Evolutionary conservation across 53 echinoderm and acorn worm species (phyloP).

Genomic region (Apostichopus leukothele): DNA sequence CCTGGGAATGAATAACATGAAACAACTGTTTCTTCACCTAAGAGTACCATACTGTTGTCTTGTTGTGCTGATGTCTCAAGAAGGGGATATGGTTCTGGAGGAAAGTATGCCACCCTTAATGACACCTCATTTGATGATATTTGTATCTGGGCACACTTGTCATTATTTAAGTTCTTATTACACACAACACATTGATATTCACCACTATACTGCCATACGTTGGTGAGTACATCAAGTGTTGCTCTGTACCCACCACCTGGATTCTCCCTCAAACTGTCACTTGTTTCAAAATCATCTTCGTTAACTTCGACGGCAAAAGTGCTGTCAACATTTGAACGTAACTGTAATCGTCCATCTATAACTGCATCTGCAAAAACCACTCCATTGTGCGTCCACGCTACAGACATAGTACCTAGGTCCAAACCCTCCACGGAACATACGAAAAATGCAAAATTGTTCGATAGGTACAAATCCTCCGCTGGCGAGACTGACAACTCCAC

Average conservation of each 20-base stretch:
- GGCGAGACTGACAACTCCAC: neutral
- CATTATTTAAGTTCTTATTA: neutral
- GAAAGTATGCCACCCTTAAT: slow-evolving; percentile 15
- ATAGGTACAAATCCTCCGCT: neutral
- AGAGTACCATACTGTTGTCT: neutral
- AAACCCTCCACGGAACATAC: neutral
- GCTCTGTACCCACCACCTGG: neutral
- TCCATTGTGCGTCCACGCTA: slow-evolving; percentile 26
- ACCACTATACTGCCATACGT: slow-evolving; percentile 2
- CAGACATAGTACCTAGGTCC: neutral
- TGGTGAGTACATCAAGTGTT: neutral
- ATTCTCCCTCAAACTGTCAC: neutral
- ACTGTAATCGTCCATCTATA: neutral
- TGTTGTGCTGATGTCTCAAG: neutral
- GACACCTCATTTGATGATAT: neutral
- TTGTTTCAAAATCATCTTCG: neutral
- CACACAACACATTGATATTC: slow-evolving; percentile 26
- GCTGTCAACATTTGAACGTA: neutral
- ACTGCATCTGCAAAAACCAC: slow-evolving; percentile 20
- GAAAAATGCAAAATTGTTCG: neutral
- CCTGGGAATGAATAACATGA: slow-evolving; percentile 28
- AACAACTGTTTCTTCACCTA: slow-evolving; percentile 8
- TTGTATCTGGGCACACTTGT: slow-evolving; percentile 7
- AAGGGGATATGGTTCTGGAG: slow-evolving; percentile 31
- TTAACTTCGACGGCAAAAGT: slow-evolving; percentile 6